These are phyloP conservation scores for Siniperca undulata DNA, from an alignment of 2,797 vertebrate genomes.

Conservation along the genomic window DNA sequence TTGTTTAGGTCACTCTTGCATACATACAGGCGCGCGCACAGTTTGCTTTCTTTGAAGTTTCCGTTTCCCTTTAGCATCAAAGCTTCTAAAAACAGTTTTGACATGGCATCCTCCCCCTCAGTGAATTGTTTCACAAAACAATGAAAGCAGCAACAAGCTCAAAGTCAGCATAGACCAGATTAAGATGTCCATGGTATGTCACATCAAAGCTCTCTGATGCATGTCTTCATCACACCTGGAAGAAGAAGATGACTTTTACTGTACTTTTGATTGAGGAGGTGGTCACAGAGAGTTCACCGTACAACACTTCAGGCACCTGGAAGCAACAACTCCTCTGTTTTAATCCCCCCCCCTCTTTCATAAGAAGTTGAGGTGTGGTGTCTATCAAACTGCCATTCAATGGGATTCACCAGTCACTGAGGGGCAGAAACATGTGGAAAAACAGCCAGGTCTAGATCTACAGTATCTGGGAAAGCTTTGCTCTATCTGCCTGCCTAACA, in stretches of 20 bases:
- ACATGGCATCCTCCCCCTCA: conserved; percentile 36
- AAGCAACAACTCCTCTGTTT: conserved; percentile 25
- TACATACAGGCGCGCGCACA: background rate
- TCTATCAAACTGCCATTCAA: conserved; percentile 74
- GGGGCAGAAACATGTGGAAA: conserved; percentile 54
- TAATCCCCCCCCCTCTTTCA: conserved; percentile 19
- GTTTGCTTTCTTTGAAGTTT: conserved; percentile 56
- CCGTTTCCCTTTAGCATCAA: conserved; percentile 36
- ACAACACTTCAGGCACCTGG: conserved; percentile 37
- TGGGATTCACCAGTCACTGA: conserved; percentile 70
- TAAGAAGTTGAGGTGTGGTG: conserved; percentile 42
- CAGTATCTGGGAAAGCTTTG: conserved; percentile 68
- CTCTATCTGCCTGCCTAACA: conserved; percentile 68
- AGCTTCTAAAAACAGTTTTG: conserved; percentile 50
- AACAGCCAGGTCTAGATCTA: conserved; percentile 62
- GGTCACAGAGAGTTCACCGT: conserved; percentile 71
- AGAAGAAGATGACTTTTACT: conserved; percentile 47
- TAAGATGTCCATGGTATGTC: conserved; percentile 54
- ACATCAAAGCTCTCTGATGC: conserved; percentile 61
- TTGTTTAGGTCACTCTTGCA: conserved; percentile 47
- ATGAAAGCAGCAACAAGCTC: conserved; percentile 52
- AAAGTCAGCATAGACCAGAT: conserved; percentile 46
- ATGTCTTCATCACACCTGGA: conserved; percentile 51
- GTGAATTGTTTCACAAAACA: conserved; percentile 56
- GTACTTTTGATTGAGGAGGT: conserved; percentile 66